Conservation (phyloP, 2,888 invertebrate genomes). For the Drosophila aldrichi region DNA sequence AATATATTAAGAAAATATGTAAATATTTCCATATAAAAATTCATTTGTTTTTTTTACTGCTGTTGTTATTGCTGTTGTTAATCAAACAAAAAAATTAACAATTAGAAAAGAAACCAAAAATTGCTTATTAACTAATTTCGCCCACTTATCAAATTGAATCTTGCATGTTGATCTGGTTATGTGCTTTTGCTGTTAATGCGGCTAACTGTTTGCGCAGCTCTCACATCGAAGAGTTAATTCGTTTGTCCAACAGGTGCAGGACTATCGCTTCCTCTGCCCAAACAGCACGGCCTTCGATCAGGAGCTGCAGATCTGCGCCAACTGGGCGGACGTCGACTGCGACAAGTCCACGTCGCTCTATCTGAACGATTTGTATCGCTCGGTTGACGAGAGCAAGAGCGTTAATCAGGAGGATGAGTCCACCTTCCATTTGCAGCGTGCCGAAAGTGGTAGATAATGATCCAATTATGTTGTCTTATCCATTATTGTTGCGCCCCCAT, state of each 20-base stretch:
- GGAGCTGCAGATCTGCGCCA: constrained; percentile 95
- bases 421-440: constrained; percentile 90
- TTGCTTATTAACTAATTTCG: constrained; percentile 52
- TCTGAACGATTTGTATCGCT: constrained; percentile 92
- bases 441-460: constrained; percentile 87
- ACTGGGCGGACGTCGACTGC: constrained; percentile 96
- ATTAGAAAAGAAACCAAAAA: neutral
- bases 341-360: constrained; percentile 92
- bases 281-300: constrained; percentile 96
- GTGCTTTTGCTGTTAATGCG: constrained; percentile 59
- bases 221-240: constrained; percentile 75
- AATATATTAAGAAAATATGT: neutral
- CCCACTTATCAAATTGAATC: constrained; percentile 60
- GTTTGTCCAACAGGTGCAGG: constrained; percentile 87
- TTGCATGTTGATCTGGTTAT: constrained; percentile 75
- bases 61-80: constrained; percentile 19
- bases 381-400: constrained; percentile 85
- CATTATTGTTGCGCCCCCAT: constrained; percentile 1
- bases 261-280: constrained; percentile 95
- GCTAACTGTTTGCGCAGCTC: constrained; percentile 60
- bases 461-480: constrained; percentile 37
- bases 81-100: constrained; percentile 4
- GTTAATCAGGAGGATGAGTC: constrained; percentile 90
- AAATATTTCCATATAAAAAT: neutral
- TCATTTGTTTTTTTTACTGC: neutral